Base-by-base conservation (phyloP, 2,888 invertebrate genomes). In the Eurois occulta region DNA sequence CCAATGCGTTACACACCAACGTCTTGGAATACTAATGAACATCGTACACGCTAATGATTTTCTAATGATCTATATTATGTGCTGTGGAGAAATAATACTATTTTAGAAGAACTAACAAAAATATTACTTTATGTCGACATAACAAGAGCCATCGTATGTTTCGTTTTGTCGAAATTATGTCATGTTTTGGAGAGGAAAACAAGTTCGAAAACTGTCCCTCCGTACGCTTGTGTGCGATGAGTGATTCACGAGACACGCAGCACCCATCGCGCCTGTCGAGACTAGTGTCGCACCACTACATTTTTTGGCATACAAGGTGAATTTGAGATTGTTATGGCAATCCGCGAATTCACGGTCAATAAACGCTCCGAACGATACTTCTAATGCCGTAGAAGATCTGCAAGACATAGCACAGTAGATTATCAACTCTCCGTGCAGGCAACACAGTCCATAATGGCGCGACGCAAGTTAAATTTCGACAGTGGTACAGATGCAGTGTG, bases 331-430 rank as follows among this genome's bases (percentile, higher is more conserved):
- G 82, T 78, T 75, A 84, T 83, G 85, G 80, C 77, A 84, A 85
- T 80, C 70, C 67, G 74, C 71, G 67, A 78, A 80, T 85, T 87
- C 88, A 89, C 86, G 88, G 89, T 87, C 83, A 88, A 85, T 86
- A 87, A 87, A 85, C 88, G 88, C 80, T 77, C 67, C 62, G 48
- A 80, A 79, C 78, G 74, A 83, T 86, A 87, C 83, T 77, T 85
- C 85, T 80, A 87, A 87, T 82, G 84, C 84, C 71, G 83, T 75
- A 85, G 67, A 76, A 78, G 77, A 78, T 81, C 32, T 68, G 58
- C 68, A 77, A 72, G 46, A 52, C 41, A 48, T 38, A 55, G n/a
- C 66, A 72, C 83, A 83, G 72, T 77, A 79, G n/a, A 77, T 78
- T 81, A 67, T 83, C 76, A 78, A 84, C 85, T 80, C 71, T 86